A percentile compares a stretch with the other conserved stretches of the same genome.
phyloP scores from a whole-genome alignment of 2,113 vertebrate species.

The Sardina pilchardus region DNA sequence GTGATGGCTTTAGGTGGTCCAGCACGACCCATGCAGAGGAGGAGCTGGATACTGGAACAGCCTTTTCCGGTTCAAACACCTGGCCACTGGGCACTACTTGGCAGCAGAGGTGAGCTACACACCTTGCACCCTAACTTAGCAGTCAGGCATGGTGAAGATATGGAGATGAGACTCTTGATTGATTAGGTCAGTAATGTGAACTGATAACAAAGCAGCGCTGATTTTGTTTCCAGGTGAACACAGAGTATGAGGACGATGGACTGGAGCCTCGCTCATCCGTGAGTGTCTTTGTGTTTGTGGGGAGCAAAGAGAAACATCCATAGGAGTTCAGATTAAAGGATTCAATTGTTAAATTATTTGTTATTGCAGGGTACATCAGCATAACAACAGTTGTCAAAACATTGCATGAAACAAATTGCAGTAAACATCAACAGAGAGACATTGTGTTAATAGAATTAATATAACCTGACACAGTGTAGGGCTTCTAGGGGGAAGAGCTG shows the following conservation, averaged over 20 bases:
- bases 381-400: too few species aligned
- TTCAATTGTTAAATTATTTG: too few species aligned
- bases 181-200: background rate
- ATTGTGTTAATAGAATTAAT: too few species aligned
- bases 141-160: background rate
- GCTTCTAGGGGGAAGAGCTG: too few species aligned
- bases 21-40: constrained; percentile 94
- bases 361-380: too few species aligned
- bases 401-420: too few species aligned
- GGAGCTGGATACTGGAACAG: constrained; percentile 99
- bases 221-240: constrained; percentile 81
- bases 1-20: constrained; percentile 75
- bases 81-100: constrained; percentile 95
- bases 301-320: too few species aligned
- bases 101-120: constrained; percentile 87
- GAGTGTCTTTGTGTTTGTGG: constrained; percentile 5
- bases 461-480: too few species aligned
- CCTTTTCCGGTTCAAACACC: constrained; percentile 96
- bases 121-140: background rate
- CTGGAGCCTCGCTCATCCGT: constrained; percentile 86
- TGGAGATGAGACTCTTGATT: background rate
- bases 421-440: too few species aligned
- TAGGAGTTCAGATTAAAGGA: too few species aligned
- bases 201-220: background rate
- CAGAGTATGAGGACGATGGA: constrained; percentile 95